Evolutionary conservation across 2,113 vertebrate species (phyloP), one percentile per base, ranked within the genome.

Genomic region (Oryzias javanicus): DNA sequence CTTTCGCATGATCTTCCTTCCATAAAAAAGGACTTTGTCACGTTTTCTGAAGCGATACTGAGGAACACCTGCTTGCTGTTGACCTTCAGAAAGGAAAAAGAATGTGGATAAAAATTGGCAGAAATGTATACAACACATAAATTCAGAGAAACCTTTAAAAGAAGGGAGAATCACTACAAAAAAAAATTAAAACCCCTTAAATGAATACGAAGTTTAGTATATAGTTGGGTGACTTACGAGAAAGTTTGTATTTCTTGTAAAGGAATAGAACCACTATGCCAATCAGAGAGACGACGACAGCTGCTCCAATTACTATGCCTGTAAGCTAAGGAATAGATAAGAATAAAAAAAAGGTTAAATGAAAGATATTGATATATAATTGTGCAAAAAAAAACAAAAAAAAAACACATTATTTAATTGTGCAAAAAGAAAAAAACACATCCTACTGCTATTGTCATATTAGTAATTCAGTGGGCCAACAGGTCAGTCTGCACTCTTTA

Each of bases 1-100:
- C 94, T 98, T 98, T 55, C 97, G 90, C 94, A 98, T 98, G 74
- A 97, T 96, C 89, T 98, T 97, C 66, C 96, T 86, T 48, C 96
- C 95, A 0, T 98, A 98, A 80, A 98, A 98, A 81, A 98, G 92
- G 62, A 98, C 91, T 84, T 98, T 98, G 90, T 98, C 95, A 61
- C 95, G 92, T 84, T 98, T 98, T 71, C 94, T 91, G 72, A 97
- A 97, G 18, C 96, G 91, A 84, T 99, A 98, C 5, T 94, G 93
- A 52, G 93, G 94, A 2, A 88, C 85, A 0, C 91, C 92, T 0
- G 93, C 88, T 81, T 93, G 93, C 4, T 84, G 87, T 46, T 89
- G 86, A 63, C 87, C 96, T 90, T 91, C 8, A 65, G 19, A 62
- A 76, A n/a, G 53, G 76, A 57, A 47, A 29, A 12, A 56, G 49